Evolutionary conservation across 2,797 vertebrate species (phyloP).

Genomic region (Nothura maculosa): DNA sequence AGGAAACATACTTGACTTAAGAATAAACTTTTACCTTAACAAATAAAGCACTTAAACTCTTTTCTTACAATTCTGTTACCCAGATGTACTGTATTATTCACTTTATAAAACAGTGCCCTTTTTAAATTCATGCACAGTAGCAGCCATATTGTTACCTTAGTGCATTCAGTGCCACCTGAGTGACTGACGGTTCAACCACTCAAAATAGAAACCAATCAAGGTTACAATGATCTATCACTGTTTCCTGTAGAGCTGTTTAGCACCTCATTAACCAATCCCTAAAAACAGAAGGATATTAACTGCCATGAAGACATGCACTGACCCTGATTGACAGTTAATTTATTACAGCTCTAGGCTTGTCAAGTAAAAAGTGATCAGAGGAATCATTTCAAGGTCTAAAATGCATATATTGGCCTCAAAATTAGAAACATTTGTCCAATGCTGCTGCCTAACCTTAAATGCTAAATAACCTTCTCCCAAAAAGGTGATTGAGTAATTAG

Average conservation of each 20-base stretch:
- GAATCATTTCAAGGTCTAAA: neutral
- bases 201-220: neutral
- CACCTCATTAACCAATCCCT: neutral
- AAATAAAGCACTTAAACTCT: accelerated
- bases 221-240: neutral
- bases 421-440: neutral
- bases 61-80: neutral
- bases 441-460: neutral
- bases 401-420: neutral
- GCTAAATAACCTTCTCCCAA: neutral
- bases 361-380: neutral
- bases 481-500: neutral
- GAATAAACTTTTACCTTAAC: neutral
- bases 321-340: neutral
- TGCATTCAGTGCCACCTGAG: neutral
- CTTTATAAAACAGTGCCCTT: neutral
- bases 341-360: neutral
- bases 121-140: neutral
- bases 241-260: neutral
- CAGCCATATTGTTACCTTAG: neutral
- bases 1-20: accelerated
- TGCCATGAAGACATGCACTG: neutral
- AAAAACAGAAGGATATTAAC: neutral
- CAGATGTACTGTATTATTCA: neutral
- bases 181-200: neutral